Evolutionary conservation across 2,888 invertebrate genomes (phyloP).

Genomic region (Drosophila anceps): DNA sequence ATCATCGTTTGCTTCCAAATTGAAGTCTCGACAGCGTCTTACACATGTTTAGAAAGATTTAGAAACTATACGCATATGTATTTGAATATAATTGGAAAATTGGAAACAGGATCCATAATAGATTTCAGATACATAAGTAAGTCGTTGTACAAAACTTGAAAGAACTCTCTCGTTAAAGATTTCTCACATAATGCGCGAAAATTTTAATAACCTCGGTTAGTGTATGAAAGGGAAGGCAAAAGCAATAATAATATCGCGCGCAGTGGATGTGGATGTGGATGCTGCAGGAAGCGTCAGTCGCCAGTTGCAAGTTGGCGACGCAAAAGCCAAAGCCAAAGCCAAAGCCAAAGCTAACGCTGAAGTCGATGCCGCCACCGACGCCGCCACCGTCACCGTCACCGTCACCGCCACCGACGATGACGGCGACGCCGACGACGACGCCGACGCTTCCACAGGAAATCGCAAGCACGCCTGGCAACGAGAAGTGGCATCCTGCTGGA

Average conservation of each 20-base stretch:
- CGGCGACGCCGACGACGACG: not conserved
- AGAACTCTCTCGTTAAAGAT: not conserved
- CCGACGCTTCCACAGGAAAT: slow-evolving; percentile 57
- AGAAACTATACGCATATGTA: too few species aligned
- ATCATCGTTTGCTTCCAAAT: too few species aligned
- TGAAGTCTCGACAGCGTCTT: too few species aligned
- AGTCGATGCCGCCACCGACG: slow-evolving; percentile 4
- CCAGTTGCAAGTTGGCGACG: slow-evolving; percentile 38
- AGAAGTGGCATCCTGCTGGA: slow-evolving; percentile 40
- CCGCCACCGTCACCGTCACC: too few species aligned
- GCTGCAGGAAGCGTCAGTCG: slow-evolving; percentile 67
- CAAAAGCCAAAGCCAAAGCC: slow-evolving; percentile 7
- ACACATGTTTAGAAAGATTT: too few species aligned
- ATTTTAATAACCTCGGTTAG: not conserved
- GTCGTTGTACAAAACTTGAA: not conserved
- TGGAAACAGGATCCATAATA: too few species aligned
- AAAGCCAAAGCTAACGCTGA: not conserved
- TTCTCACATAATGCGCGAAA: not conserved
- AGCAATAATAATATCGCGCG: slow-evolving; percentile 78
- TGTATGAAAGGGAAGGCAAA: slow-evolving; percentile 44
- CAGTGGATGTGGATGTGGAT: slow-evolving; percentile 55
- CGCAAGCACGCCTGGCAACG: slow-evolving; percentile 62
- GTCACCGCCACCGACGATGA: not conserved
- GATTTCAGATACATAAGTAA: too few species aligned
- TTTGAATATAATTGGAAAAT: too few species aligned